Evolutionary conservation across 2,888 invertebrate species (phyloP), one percentile per base, ranked within the genome.

Genomic region (Brachypalpus laphriformis): DNA sequence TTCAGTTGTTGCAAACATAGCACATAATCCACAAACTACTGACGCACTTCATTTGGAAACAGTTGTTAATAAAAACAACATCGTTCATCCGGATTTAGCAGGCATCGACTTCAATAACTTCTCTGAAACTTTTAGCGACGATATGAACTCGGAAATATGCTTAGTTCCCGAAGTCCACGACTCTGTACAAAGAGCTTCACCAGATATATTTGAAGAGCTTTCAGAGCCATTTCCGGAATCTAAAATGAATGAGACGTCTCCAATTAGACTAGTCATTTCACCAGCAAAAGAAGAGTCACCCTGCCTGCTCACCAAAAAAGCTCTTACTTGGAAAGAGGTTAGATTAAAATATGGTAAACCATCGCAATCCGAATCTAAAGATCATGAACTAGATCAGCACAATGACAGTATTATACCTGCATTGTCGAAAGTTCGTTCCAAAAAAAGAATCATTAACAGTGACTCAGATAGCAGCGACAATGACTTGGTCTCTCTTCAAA

Each of bases 81-180:
- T 7, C 7, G 59, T 72, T 0, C 78, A 87, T 51, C 66, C 59
- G 1, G 86, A 82, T 59, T 88, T 93, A 77, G 90, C 90, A 66
- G 91, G 92, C 88, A 92, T 93, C 37, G 93, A 93, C 66, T 89
- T 93, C 47, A 91, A 92, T 59, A 92, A 92, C 83, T 92, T 94
- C 77, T 92, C 93, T 42, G 93, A 93, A 77, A 92, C 93, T 51
- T 93, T 93, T 89, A 92, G 92, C 25, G 93, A 90, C 34, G 90
- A 91, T 76, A 40, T 90, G 0, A 34, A 31, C 31, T 7, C n/a
- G 2, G 20, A 54, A 42, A 66, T 9, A 6, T 14, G 51, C 42
- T n/a, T 25, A 3, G 8, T 8, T 34, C 14, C 22, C 1, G 3
- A 7, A 47, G 2, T 7, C 6, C 7, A 9, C 42, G 6, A n/a